Conservation (phyloP, 2,888 invertebrate species). For the Melanostoma scalare region DNA sequence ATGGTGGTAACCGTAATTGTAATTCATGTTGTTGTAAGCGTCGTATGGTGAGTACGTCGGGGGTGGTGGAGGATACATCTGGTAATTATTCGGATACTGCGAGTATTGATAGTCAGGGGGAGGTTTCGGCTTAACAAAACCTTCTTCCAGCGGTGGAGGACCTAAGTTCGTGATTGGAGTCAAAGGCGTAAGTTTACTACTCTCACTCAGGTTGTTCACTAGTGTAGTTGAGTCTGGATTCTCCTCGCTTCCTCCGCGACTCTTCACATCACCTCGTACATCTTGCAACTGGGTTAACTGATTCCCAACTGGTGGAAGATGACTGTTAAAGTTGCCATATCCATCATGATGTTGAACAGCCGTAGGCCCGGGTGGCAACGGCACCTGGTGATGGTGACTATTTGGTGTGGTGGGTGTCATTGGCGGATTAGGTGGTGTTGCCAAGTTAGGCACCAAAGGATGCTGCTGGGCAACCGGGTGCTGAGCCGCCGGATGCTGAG, state of each 20-base stretch:
- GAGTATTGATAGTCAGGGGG: slow-evolving; percentile 81
- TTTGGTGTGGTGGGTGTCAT: slow-evolving; percentile 76
- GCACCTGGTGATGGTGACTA: slow-evolving; percentile 75
- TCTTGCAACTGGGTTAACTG: slow-evolving; percentile 77
- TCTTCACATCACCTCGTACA: slow-evolving; percentile 80
- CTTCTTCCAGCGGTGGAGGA: slow-evolving; percentile 79
- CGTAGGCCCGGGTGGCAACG: slow-evolving; percentile 72
- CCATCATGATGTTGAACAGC: slow-evolving; percentile 75
- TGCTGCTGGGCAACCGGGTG: slow-evolving; percentile 59
- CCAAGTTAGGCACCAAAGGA: slow-evolving; percentile 78
- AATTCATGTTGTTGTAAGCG: slow-evolving; percentile 82
- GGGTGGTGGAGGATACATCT: slow-evolving; percentile 81
- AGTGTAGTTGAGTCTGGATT: slow-evolving; percentile 90
- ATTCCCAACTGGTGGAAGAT: slow-evolving; percentile 76
- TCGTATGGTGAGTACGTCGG: slow-evolving; percentile 82
- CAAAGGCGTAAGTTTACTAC: slow-evolving; percentile 82
- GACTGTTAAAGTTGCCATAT: slow-evolving; percentile 76
- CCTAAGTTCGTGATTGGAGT: slow-evolving; percentile 82
- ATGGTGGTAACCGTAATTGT: slow-evolving; percentile 81
- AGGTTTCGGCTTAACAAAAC: slow-evolving; percentile 82
- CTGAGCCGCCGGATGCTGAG: slow-evolving; percentile 74
- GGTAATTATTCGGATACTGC: slow-evolving; percentile 82
- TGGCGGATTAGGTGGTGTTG: slow-evolving; percentile 80
- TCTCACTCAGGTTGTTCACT: slow-evolving; percentile 82
- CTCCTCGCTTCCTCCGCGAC: slow-evolving; percentile 84